phyloP scores from a whole-genome alignment of 1,140 invertebrate genomes.

The Melitaea cinxia region DNA sequence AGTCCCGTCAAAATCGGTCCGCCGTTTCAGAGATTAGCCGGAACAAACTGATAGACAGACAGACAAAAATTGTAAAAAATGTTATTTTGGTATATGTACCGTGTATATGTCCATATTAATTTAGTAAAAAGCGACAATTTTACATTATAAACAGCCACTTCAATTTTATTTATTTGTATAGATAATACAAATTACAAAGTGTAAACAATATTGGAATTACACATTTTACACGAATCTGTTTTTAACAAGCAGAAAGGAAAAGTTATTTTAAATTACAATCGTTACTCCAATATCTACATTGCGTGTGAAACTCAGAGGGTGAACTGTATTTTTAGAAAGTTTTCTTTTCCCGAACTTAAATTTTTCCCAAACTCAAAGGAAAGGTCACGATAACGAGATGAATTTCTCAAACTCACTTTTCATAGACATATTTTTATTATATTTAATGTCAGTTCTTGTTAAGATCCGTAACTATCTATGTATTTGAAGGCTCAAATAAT shows the following conservation, averaged over 20 bases:
- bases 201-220: neutral
- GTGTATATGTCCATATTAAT: too few species aligned
- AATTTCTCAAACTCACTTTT: conserved; percentile 22
- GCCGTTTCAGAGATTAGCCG: too few species aligned
- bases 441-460: neutral
- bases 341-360: conserved; percentile 3
- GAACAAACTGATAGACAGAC: too few species aligned
- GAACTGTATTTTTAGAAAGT: neutral
- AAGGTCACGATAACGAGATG: conserved; percentile 26
- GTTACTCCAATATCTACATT: conserved; percentile 2
- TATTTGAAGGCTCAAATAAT: neutral
- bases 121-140: too few species aligned
- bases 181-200: neutral
- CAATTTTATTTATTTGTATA: too few species aligned
- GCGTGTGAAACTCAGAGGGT: neutral
- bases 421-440: neutral
- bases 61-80: too few species aligned
- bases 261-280: conserved; percentile 3
- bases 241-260: neutral
- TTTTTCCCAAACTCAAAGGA: conserved; percentile 5
- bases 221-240: neutral
- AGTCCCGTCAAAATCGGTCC: too few species aligned
- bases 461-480: neutral
- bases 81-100: too few species aligned
- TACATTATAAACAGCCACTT: too few species aligned